Evolutionary conservation across 2,888 invertebrate genomes (phyloP).

Genomic region (Rhopalosiphum nymphaeae): DNA sequence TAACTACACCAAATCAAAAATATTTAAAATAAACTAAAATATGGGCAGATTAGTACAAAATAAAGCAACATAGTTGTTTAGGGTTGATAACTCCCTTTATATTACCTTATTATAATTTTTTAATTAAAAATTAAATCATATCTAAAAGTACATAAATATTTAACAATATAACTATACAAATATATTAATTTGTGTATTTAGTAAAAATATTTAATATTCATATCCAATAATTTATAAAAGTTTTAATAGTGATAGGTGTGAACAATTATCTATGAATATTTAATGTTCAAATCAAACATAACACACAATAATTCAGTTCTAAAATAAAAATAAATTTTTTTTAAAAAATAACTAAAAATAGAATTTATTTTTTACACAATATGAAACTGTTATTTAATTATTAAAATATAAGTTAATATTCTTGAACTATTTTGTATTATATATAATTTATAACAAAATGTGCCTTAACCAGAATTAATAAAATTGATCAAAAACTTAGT

Average conservation of each 20-base stretch:
- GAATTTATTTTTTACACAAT: not conserved
- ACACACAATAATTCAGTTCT: not conserved
- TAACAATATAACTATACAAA: not conserved
- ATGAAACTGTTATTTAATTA: not conserved
- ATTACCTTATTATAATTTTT: not conserved
- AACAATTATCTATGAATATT: not conserved
- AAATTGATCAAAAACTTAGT: not conserved
- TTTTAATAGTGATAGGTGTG: not conserved
- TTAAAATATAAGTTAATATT: not conserved
- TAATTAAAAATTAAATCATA: not conserved
- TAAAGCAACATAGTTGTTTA: not conserved
- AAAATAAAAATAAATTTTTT: not conserved
- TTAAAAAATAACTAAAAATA: not conserved
- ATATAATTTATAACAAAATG: not conserved
- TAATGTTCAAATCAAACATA: not conserved
- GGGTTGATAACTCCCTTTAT: not conserved
- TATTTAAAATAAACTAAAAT: slow-evolving; percentile 46
- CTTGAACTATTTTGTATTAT: not conserved
- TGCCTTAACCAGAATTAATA: not conserved
- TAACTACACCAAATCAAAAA: slow-evolving; percentile 62
- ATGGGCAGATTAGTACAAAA: not conserved
- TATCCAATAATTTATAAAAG: not conserved
- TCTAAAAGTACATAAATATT: not conserved
- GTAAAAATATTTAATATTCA: not conserved
- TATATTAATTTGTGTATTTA: not conserved